phyloP scores from a whole-genome alignment of 2,797 vertebrate species.

The Helostoma temminkii region DNA sequence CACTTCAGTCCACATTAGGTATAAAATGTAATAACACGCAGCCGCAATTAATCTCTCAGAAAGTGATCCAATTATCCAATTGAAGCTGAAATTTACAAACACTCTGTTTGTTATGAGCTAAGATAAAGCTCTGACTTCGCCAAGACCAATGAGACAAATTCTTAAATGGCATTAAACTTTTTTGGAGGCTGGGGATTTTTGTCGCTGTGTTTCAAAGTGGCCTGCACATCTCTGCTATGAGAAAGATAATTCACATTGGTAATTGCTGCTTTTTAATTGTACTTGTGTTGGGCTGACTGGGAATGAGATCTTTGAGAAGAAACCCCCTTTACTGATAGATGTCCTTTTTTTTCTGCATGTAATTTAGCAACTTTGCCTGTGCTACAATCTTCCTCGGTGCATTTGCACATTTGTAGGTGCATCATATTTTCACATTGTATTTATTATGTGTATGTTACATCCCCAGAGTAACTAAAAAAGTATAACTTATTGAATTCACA shows the following conservation, averaged over 20 bases:
- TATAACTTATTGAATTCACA: too few relatives aligned
- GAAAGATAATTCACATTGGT: constrained; percentile 69
- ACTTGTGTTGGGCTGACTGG: constrained; percentile 58
- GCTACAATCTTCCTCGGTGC: too few relatives aligned
- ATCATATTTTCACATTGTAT: neutral
- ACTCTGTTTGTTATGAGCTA: constrained; percentile 55
- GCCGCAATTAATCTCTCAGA: constrained; percentile 72
- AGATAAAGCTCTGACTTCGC: constrained; percentile 71
- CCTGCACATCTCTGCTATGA: constrained; percentile 47
- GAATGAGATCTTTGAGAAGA: constrained; percentile 66
- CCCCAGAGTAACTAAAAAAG: neutral
- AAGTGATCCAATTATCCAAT: constrained; percentile 79
- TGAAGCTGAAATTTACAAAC: constrained; percentile 70
- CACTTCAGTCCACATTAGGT: constrained; percentile 45
- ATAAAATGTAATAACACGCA: constrained; percentile 60
- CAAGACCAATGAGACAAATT: constrained; percentile 49
- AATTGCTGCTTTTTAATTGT: constrained; percentile 67
- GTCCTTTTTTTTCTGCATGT: constrained; percentile 28
- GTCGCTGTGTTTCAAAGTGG: constrained; percentile 60
- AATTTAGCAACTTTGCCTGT: neutral
- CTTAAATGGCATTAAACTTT: constrained; percentile 69
- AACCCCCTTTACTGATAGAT: constrained; percentile 34
- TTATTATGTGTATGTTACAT: neutral
- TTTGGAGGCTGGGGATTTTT: constrained; percentile 64
- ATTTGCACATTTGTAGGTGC: neutral